Evolutionary conservation across 1,140 invertebrate species (phyloP).

Genomic region (Solen grandis): DNA sequence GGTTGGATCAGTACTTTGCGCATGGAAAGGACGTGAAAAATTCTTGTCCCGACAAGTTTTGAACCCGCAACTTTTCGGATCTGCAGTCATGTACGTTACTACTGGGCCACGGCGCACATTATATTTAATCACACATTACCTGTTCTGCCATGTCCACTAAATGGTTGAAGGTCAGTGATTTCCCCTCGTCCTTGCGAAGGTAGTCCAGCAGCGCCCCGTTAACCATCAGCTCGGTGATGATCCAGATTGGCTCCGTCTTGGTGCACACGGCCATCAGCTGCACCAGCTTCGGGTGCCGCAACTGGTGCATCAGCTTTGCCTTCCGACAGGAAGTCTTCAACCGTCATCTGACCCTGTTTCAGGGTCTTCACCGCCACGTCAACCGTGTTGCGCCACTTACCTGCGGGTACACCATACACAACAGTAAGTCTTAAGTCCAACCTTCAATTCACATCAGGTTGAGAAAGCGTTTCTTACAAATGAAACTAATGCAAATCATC

Average conservation of each 20-base stretch:
- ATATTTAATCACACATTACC: constrained; percentile 81
- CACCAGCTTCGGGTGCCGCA: constrained; percentile 95
- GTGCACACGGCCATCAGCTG: constrained; percentile 99
- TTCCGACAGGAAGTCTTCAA: constrained; percentile 98
- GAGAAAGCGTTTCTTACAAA: no score
- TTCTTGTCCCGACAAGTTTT: no score
- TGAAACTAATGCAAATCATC: no score
- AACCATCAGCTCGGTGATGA: constrained; percentile 99
- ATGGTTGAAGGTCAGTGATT: constrained; percentile 89
- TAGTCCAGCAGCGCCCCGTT: constrained; percentile 94
- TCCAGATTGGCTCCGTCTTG: constrained; percentile 98
- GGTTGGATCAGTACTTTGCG: no score
- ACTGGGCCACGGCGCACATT: neutral
- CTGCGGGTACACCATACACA: no score
- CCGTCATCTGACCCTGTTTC: constrained; percentile 97
- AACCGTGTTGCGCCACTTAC: no score
- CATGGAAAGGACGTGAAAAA: no score
- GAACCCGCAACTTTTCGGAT: no score
- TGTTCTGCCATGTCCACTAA: constrained; percentile 97
- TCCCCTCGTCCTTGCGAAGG: constrained; percentile 86
- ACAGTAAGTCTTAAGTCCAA: no score
- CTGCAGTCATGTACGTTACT: no score
- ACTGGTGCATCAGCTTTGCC: constrained; percentile 99
- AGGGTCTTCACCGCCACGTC: constrained; percentile 98
- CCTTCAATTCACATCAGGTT: no score